phyloP scores from a whole-genome alignment of 2,113 vertebrate species.

The Lepus americanus region DNA sequence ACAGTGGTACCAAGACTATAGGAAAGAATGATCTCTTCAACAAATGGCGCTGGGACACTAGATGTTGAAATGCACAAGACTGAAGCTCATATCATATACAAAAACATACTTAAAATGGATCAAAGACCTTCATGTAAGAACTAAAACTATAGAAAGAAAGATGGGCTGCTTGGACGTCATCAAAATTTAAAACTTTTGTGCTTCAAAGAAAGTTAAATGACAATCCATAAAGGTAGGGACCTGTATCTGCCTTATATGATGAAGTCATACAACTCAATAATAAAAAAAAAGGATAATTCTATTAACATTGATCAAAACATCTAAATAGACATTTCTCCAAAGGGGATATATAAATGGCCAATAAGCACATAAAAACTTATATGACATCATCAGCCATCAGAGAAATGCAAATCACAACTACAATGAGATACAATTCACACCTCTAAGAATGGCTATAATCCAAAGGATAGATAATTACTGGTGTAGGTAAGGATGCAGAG shows the following conservation, averaged over 20 bases:
- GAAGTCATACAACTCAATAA: neutral
- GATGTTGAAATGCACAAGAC: no score
- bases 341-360: neutral
- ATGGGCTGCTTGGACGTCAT: neutral
- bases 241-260: no score
- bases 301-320: neutral
- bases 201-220: neutral
- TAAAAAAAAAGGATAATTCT: neutral
- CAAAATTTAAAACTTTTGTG: conserved; percentile 9
- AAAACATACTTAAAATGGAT: neutral
- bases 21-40: neutral
- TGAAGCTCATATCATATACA: no score
- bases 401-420: conserved; percentile 24
- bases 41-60: neutral
- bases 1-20: neutral
- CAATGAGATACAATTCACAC: neutral
- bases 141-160: conserved; percentile 10
- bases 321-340: neutral
- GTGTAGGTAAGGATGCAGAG: neutral
- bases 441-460: neutral
- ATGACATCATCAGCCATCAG: neutral
- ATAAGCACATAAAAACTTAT: neutral
- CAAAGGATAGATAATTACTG: neutral
- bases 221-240: no score
- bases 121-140: neutral